Evolutionary conservation across 2,888 invertebrate genomes (phyloP).

Genomic region (Trissoscelio sp.): DNA sequence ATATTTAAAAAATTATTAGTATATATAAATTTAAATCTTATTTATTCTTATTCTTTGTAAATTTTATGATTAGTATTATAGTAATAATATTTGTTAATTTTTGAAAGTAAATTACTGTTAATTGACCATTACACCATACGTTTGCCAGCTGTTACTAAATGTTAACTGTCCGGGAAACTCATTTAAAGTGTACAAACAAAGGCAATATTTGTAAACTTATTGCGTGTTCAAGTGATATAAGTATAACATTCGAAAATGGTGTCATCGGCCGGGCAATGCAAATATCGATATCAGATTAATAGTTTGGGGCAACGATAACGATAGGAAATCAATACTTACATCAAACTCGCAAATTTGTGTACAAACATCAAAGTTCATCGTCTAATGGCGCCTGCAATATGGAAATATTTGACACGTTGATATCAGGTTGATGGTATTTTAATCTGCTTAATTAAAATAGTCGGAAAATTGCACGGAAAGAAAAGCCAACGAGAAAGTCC

Average conservation of each 20-base stretch:
- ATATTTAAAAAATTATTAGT: too few relatives aligned
- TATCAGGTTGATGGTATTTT: neutral
- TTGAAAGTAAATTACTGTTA: constrained; percentile 38
- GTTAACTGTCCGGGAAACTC: constrained; percentile 26
- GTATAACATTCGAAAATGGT: constrained; percentile 30
- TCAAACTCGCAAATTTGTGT: constrained; percentile 31
- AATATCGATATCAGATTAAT: constrained; percentile 53
- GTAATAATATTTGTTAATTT: too few relatives aligned
- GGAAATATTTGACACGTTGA: constrained; percentile 39
- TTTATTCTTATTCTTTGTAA: too few relatives aligned
- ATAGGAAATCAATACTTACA: constrained; percentile 49
- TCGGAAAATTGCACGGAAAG: neutral
- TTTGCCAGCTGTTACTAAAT: constrained; percentile 38
- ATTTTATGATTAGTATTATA: too few relatives aligned
- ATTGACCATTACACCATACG: constrained; percentile 25
- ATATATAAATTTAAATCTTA: too few relatives aligned
- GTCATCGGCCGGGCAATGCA: constrained; percentile 1
- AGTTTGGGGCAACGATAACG: constrained; percentile 25
- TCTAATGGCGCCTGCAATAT: constrained; percentile 35
- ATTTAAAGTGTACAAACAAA: constrained; percentile 22
- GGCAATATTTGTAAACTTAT: constrained; percentile 30
- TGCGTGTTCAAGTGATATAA: constrained; percentile 15
- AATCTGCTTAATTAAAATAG: constrained; percentile 5
- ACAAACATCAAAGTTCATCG: constrained; percentile 44
- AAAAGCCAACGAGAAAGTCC: neutral